These are phyloP conservation scores for Hippocampus mohnikei DNA, from an alignment of 2,113 vertebrate genomes.

Conservation along the genomic window DNA sequence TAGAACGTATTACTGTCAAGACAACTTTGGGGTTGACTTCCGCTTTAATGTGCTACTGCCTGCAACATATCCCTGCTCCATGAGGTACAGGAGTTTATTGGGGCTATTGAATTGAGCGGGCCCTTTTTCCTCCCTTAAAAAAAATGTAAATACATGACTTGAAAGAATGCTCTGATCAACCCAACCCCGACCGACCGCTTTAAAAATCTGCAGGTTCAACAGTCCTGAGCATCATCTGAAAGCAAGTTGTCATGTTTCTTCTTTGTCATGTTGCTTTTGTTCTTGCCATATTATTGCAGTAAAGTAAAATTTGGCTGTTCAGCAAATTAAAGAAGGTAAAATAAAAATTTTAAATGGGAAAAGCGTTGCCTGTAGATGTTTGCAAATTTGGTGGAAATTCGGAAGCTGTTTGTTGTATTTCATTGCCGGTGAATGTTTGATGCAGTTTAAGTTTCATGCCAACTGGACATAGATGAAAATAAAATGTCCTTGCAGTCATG, in stretches of 20 bases:
- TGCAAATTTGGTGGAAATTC: conserved; percentile 36
- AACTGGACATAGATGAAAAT: conserved; percentile 26
- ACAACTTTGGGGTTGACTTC: neutral
- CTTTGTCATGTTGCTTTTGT: conserved; percentile 58
- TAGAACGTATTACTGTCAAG: no score
- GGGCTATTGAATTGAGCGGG: conserved; percentile 14
- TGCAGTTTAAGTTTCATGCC: conserved; percentile 37
- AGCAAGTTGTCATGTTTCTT: conserved; percentile 59
- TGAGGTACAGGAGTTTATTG: conserved; percentile 13
- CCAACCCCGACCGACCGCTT: conserved; percentile 59
- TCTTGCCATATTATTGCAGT: conserved; percentile 55
- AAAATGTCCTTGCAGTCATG: conserved; percentile 19
- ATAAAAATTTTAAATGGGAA: conserved; percentile 40
- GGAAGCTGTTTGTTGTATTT: conserved; percentile 53
- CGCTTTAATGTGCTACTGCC: conserved; percentile 26
- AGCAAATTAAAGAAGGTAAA: conserved; percentile 41
- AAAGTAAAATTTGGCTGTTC: conserved; percentile 51
- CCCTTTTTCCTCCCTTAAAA: conserved; percentile 24
- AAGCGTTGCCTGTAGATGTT: conserved; percentile 55
- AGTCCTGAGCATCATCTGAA: conserved; percentile 34
- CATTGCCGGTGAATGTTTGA: conserved; percentile 33
- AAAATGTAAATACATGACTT: conserved; percentile 67
- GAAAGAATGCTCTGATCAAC: conserved; percentile 49
- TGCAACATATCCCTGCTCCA: conserved; percentile 22
- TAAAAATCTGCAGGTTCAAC: conserved; percentile 55